These are phyloP conservation scores for Drosophila equinoxialis DNA, from an alignment of 1,140 invertebrate genomes.

Conservation along the genomic window DNA sequence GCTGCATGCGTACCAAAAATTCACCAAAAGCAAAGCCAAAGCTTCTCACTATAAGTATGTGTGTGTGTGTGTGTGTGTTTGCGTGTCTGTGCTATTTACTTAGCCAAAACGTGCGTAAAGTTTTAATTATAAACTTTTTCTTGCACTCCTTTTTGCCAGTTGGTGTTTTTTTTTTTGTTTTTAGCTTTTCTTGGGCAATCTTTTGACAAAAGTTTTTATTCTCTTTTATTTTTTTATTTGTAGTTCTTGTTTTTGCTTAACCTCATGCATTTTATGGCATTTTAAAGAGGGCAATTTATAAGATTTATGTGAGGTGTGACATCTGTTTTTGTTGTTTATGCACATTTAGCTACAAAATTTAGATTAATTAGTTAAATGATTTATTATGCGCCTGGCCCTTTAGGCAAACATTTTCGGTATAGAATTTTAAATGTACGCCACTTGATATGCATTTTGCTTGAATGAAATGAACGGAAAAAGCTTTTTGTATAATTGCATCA, in stretches of 20 bases:
- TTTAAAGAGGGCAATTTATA: conserved; percentile 56
- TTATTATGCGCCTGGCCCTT: conserved; percentile 34
- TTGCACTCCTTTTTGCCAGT: conserved; percentile 39
- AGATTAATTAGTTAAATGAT: conserved; percentile 59
- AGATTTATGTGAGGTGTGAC: conserved; percentile 48
- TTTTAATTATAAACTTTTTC: conserved; percentile 77
- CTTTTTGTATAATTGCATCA: conserved; percentile 66
- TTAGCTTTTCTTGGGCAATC: conserved; percentile 7
- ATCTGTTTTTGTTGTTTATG: conserved; percentile 32
- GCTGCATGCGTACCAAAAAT: conserved; percentile 66
- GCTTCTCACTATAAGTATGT: conserved; percentile 33
- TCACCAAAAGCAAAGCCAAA: conserved; percentile 41
- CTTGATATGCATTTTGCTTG: conserved; percentile 32
- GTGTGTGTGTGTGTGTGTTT: conserved; percentile 31
- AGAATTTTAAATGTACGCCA: conserved; percentile 36
- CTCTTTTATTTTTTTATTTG: background rate
- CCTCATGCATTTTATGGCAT: conserved; percentile 50
- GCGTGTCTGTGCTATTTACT: conserved; percentile 65
- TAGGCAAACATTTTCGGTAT: conserved; percentile 16
- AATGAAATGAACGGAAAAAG: conserved; percentile 39
- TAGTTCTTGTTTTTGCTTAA: background rate
- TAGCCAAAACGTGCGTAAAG: conserved; percentile 79
- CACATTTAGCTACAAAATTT: conserved; percentile 33
- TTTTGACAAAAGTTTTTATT: conserved; percentile 13
- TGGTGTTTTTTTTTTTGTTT: conserved; percentile 15